Evolutionary conservation across 2,113 vertebrate species (phyloP), one percentile per base, ranked within the genome.

Genomic region (Syngnathus floridae): DNA sequence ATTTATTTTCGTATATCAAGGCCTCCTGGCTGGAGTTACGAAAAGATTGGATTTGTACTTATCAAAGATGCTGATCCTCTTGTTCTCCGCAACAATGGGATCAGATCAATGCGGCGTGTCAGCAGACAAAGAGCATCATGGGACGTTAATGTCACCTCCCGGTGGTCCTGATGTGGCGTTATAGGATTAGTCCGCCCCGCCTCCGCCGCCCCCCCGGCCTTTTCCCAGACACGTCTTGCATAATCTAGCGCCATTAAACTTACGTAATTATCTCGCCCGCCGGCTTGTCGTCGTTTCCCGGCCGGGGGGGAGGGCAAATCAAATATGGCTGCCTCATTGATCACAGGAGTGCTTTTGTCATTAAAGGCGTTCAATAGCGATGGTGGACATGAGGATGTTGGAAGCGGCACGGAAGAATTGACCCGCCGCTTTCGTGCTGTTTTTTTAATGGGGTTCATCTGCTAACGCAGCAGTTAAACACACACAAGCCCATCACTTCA

Each of bases 301-400:
- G 70, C 56, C 48, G 40, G 40, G 40, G 22, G 40, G 64, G 69
- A 69, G 66, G 68, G 38, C 63, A 73, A 81, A 83, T 90, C 84
- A 77, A 86, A 83, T 64, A 67, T 73, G 72, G 83, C 72, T 22
- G 74, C 80, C 54, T 56, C 67, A 87, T 88, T 69, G 84, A 90
- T 84, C 65, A 12, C 63, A 57, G 37, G 5, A 55, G 74, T 73
- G 77, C 70, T n/a, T 84, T 86, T 86, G 82, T 84, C 65, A 58
- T 71, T 72, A 69, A 62, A 35, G 66, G 35, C 36, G 82, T 65
- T 81, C 82, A 67, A 88, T 87, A 79, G 36, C 10, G 14, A 46
- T 22, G 62, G 74, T 10, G 14, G 64, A 45, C 57, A 36, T 31
- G 56, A 58, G 64, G 55, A 55, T 48, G 67, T 67, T 49, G 38